phyloP scores from a whole-genome alignment of 2,888 invertebrate species.

The Plutella xylostella region DNA sequence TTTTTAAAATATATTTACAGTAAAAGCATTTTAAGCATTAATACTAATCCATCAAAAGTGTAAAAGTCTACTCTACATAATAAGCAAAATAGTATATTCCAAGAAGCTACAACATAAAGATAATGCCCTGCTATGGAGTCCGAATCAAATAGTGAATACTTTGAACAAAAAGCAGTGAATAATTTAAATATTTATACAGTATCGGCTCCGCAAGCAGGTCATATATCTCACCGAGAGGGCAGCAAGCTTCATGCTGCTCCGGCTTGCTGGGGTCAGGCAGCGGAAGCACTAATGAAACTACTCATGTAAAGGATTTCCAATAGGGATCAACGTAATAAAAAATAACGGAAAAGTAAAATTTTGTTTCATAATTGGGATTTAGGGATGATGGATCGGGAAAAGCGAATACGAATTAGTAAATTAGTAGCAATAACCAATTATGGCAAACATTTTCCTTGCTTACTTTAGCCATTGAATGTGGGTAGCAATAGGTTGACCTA shows the following conservation, averaged over 20 bases:
- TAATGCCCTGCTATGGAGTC: conserved; percentile 42
- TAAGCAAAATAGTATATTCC: conserved; percentile 27
- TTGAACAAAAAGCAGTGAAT: conserved; percentile 22
- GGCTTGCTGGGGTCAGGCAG: conserved; percentile 88
- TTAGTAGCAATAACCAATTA: conserved; percentile 58
- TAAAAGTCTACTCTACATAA: conserved; percentile 28
- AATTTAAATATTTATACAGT: neutral
- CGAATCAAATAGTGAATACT: conserved; percentile 18
- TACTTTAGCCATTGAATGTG: conserved; percentile 34
- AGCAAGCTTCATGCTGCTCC: conserved; percentile 92
- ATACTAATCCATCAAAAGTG: conserved; percentile 35
- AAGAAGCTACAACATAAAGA: conserved; percentile 51
- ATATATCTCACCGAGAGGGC: conserved; percentile 81
- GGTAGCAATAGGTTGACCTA: conserved; percentile 21
- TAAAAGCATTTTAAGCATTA: conserved; percentile 21
- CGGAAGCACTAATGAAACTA: conserved; percentile 82
- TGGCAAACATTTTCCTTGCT: conserved; percentile 38
- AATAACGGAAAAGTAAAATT: conserved; percentile 35
- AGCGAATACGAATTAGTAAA: conserved; percentile 69
- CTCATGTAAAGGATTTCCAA: conserved; percentile 47
- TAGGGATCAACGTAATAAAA: conserved; percentile 52
- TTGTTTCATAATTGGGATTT: conserved; percentile 34
- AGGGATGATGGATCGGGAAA: conserved; percentile 51
- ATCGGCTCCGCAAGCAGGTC: conserved; percentile 24
- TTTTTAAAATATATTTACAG: conserved; percentile 11